Conservation (phyloP, 2,888 invertebrate species). For the Ichneumoninae sp. region DNA sequence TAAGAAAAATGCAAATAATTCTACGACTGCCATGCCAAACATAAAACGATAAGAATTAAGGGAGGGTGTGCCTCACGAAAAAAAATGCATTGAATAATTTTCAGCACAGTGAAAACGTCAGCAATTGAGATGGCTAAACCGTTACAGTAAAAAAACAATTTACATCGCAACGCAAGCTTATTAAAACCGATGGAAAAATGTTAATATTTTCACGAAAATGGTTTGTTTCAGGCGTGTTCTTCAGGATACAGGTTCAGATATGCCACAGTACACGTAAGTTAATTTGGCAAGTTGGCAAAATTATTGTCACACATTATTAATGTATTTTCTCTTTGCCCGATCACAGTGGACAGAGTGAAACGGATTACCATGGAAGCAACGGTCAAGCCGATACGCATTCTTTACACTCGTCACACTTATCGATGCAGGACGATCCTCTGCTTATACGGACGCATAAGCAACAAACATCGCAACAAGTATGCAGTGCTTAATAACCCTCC, state of each 20-base stretch:
- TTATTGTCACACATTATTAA: neutral
- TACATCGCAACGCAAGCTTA: neutral
- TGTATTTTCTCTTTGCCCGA: conserved; percentile 63
- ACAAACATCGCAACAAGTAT: conserved; percentile 88
- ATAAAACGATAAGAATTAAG: no score
- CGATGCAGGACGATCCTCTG: conserved; percentile 85
- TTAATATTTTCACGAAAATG: conserved; percentile 10
- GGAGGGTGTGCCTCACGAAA: no score
- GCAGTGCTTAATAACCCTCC: conserved; percentile 24
- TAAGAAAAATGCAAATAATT: no score
- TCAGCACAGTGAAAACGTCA: no score
- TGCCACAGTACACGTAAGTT: conserved; percentile 89
- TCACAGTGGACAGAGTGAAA: conserved; percentile 85
- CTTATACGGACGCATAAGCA: conserved; percentile 88
- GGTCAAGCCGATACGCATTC: conserved; percentile 88
- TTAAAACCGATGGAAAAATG: neutral
- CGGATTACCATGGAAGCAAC: conserved; percentile 87
- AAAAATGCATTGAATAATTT: no score
- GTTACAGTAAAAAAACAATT: no score
- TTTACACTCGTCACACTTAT: conserved; percentile 86
- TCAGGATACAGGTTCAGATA: conserved; percentile 88
- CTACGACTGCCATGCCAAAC: no score
- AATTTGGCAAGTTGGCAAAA: conserved; percentile 12
- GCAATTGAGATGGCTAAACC: no score
- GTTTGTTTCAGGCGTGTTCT: conserved; percentile 87